Evolutionary conservation across 2,113 vertebrate species (phyloP).

Genomic region (Copsychus sechellarum): DNA sequence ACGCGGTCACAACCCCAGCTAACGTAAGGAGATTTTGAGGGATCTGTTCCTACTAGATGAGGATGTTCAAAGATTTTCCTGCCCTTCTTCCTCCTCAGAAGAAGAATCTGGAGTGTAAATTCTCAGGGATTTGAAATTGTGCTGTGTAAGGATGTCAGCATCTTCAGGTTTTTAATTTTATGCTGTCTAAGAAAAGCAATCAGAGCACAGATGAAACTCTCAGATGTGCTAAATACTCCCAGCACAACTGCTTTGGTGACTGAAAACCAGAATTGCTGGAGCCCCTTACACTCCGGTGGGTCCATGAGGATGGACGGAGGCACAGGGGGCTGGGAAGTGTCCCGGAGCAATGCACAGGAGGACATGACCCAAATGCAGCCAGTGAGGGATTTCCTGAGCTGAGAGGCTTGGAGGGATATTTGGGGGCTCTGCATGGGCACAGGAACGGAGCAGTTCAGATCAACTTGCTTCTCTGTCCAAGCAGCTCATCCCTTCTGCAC

Average conservation of each 20-base stretch:
- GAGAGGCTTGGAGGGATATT: neutral
- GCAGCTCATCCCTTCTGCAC: neutral
- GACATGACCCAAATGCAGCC: neutral
- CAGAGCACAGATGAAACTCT: neutral
- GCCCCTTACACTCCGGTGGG: rapidly evolving
- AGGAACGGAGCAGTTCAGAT: neutral
- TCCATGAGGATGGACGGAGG: rapidly evolving
- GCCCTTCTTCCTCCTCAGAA: neutral
- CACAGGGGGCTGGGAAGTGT: neutral
- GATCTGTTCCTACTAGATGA: neutral
- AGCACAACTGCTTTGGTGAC: neutral
- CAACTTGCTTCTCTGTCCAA: rapidly evolving
- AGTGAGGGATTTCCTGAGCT: rapidly evolving
- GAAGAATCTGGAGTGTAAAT: neutral
- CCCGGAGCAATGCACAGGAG: neutral
- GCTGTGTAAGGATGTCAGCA: neutral
- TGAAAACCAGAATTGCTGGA: neutral
- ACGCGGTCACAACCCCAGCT: neutral
- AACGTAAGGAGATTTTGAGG: neutral
- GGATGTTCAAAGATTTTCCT: neutral
- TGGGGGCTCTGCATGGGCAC: rapidly evolving
- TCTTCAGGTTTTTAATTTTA: neutral
- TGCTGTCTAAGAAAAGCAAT: neutral
- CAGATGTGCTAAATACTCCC: neutral
- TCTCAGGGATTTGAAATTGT: neutral